Evolutionary conservation across 2,113 vertebrate genomes (phyloP).

Genomic region (Salvelinus namaycush): DNA sequence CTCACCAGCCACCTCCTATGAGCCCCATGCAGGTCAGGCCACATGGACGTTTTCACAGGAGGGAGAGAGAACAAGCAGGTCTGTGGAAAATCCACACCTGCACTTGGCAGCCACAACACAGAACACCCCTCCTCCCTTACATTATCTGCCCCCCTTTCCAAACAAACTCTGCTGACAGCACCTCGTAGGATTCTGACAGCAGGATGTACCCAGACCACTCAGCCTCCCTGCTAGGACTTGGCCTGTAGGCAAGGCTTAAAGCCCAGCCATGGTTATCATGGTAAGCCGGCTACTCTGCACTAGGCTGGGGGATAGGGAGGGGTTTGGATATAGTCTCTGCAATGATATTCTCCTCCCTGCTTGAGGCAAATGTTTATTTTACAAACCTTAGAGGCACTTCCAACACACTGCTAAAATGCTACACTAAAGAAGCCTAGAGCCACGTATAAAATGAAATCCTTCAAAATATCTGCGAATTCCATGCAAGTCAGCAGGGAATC

Average conservation of each 20-base stretch:
- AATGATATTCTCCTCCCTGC: slow-evolving; percentile 10
- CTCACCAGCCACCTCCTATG: background rate
- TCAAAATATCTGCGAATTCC: slow-evolving; percentile 5
- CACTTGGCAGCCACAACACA: slow-evolving; percentile 8
- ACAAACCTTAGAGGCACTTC: slow-evolving; percentile 22
- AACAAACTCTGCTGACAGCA: slow-evolving; percentile 15
- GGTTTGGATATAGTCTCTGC: background rate
- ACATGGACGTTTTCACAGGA: background rate
- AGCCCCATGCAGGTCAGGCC: background rate
- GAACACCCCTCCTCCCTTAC: slow-evolving; percentile 3
- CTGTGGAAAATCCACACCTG: slow-evolving; percentile 29
- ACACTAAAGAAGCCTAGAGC: slow-evolving; percentile 6
- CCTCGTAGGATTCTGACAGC: slow-evolving; percentile 11
- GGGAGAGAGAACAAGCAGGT: slow-evolving; percentile 30
- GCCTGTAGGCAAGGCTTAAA: slow-evolving; percentile 17
- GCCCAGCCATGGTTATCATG: slow-evolving; percentile 22
- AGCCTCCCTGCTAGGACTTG: slow-evolving; percentile 12
- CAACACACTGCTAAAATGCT: background rate
- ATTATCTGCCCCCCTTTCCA: slow-evolving; percentile 19
- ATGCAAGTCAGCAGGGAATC: slow-evolving; percentile 22
- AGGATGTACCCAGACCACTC: slow-evolving; percentile 1
- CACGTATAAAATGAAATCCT: slow-evolving; percentile 18
- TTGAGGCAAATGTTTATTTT: slow-evolving; percentile 20
- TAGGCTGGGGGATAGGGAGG: background rate
- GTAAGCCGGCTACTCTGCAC: slow-evolving; percentile 2